phyloP scores from a whole-genome alignment of 2,797 vertebrate species.

The Morus bassanus region DNA sequence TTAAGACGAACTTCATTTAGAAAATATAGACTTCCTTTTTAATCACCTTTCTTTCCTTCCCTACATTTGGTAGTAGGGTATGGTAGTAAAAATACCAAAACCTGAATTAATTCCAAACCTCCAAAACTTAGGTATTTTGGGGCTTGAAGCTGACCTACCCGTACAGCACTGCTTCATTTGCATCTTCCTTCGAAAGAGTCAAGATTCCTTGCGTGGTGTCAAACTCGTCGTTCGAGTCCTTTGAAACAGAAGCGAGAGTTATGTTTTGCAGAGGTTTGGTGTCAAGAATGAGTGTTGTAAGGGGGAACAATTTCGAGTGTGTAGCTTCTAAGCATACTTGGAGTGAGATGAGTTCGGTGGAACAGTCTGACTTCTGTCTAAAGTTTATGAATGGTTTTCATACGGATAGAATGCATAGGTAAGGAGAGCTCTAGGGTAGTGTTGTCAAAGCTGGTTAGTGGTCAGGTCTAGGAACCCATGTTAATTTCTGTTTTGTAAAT shows the following conservation, averaged over 20 bases:
- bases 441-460: too few species aligned
- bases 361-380: neutral
- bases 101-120: neutral
- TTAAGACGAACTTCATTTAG: neutral
- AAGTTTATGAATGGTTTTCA: too few species aligned
- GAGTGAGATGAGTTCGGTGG: neutral
- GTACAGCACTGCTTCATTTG: neutral
- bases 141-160: neutral
- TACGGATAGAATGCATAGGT: neutral
- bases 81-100: neutral
- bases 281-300: neutral
- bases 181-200: neutral
- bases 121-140: accelerated
- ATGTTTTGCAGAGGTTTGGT: neutral
- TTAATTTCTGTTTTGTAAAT: too few species aligned
- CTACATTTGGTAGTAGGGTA: neutral
- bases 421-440: neutral
- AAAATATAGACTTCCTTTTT: neutral
- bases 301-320: neutral
- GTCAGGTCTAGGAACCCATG: neutral
- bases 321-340: neutral
- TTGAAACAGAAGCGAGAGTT: neutral
- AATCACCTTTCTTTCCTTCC: neutral
- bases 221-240: too few species aligned
- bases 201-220: neutral